Evolutionary conservation across 2,888 invertebrate genomes (phyloP).

Genomic region (Limnephilus auricula): DNA sequence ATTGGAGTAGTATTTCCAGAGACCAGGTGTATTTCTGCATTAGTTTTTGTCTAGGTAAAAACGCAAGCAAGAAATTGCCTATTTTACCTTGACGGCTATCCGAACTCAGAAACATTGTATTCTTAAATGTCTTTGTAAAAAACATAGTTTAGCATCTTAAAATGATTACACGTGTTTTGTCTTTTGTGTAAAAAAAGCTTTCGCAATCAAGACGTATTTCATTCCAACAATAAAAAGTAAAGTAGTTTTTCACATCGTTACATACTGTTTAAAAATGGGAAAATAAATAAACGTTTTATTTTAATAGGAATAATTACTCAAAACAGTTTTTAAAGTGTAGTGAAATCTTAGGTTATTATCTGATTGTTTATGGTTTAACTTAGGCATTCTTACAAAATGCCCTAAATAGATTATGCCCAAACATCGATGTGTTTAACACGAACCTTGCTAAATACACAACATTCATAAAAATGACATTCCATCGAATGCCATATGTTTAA

Average conservation of each 20-base stretch:
- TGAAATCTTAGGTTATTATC: not conserved
- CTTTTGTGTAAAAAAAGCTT: not conserved
- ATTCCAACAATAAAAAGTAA: not conserved
- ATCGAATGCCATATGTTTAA: no score
- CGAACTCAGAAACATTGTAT: not conserved
- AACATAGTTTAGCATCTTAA: not conserved
- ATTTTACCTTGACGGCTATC: not conserved
- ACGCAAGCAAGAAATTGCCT: not conserved
- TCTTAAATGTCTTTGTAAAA: not conserved
- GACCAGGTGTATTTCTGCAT: not conserved
- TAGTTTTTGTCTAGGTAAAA: not conserved
- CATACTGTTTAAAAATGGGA: not conserved
- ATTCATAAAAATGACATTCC: no score
- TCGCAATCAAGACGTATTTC: constrained; percentile 2
- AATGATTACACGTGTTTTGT: not conserved
- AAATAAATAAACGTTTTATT: not conserved
- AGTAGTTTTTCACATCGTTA: not conserved
- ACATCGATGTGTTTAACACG: no score
- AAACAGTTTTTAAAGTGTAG: not conserved
- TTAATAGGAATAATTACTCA: not conserved
- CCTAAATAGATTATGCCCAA: no score
- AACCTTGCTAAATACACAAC: no score
- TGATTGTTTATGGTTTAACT: not conserved
- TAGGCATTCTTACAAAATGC: no score
- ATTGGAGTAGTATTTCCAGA: not conserved